Conservation (phyloP, 1,140 invertebrate species). For the Andrena cerasifolii region DNA sequence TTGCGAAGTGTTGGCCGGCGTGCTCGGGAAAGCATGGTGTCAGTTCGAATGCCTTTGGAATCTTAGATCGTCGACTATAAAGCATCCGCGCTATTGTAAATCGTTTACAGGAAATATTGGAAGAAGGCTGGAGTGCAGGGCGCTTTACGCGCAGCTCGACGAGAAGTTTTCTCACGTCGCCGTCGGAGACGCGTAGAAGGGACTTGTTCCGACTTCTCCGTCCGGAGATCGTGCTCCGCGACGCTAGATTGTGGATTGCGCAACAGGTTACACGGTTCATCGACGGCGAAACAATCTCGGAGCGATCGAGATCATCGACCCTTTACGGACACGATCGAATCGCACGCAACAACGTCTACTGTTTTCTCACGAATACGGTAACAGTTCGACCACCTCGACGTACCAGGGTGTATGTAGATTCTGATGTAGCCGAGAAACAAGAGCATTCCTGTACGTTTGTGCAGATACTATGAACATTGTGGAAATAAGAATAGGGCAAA, state of each 20-base stretch:
- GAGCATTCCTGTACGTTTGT: no score
- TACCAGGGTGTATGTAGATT: no score
- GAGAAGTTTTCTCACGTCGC: conserved; percentile 24
- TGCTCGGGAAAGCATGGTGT: no score
- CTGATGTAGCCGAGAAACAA: no score
- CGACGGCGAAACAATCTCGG: conserved; percentile 48
- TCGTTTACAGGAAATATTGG: neutral
- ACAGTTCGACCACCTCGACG: no score
- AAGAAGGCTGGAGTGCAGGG: neutral
- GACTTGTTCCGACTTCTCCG: conserved; percentile 15
- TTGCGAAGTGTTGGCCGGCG: no score
- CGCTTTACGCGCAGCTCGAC: neutral
- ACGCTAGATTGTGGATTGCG: conserved; percentile 36
- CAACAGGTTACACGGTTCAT: conserved; percentile 61
- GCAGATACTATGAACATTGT: no score
- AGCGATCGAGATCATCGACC: conserved; percentile 48
- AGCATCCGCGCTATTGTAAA: neutral
- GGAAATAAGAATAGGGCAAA: no score
- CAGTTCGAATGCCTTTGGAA: no score
- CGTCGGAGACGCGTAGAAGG: neutral
- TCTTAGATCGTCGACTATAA: neutral
- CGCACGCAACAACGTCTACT: neutral
- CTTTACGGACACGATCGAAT: conserved; percentile 21
- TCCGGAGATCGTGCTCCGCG: conserved; percentile 26
- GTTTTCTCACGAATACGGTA: neutral